A percentile compares a stretch with the other conserved stretches of the same genome.
These are phyloP conservation scores for Bellardia bayeri DNA, from an alignment of 2,888 invertebrate species.

Conservation along the genomic window DNA sequence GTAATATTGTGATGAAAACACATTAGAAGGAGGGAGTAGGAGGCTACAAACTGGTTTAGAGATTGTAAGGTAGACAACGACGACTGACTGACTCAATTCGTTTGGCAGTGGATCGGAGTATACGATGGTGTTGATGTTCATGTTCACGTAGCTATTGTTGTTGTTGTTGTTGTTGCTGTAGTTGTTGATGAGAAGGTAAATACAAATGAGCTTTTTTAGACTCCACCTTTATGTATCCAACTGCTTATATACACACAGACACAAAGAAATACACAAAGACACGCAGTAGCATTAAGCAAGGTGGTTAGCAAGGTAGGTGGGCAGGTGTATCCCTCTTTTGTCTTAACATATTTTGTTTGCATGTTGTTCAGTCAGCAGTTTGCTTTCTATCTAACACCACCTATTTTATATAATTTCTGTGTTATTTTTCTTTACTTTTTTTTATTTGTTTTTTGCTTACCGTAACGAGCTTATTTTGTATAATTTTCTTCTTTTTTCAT, in stretches of 20 bases:
- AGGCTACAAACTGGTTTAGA: conserved; percentile 31
- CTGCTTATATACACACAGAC: conserved; percentile 21
- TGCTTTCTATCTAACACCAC: not conserved
- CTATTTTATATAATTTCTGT: conserved; percentile 1
- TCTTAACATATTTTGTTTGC: not conserved
- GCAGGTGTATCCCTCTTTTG: conserved; percentile 55
- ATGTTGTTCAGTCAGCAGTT: not conserved
- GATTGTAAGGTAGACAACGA: conserved; percentile 56
- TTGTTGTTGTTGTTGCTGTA: conserved; percentile 23
- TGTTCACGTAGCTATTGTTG: conserved; percentile 42
- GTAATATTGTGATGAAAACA: conserved; percentile 36
- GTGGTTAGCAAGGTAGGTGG: conserved; percentile 46
- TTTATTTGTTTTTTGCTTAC: conserved; percentile 32
- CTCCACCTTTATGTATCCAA: conserved; percentile 78
- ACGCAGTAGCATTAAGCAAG: conserved; percentile 20
- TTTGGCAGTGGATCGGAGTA: conserved; percentile 49
- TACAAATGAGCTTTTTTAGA: conserved; percentile 80
- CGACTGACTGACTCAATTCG: conserved; percentile 49
- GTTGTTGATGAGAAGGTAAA: conserved; percentile 76
- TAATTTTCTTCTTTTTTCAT: conserved; percentile 15
- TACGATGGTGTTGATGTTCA: conserved; percentile 48
- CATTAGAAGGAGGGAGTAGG: conserved; percentile 25
- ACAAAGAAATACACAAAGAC: not conserved
- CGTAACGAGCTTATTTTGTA: conserved; percentile 67
- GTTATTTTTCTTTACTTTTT: not conserved